A percentile compares a stretch with the other conserved stretches of the same genome.
phyloP scores from a whole-genome alignment of 2,888 invertebrate genomes.

The Onthophagus sagittarius region DNA sequence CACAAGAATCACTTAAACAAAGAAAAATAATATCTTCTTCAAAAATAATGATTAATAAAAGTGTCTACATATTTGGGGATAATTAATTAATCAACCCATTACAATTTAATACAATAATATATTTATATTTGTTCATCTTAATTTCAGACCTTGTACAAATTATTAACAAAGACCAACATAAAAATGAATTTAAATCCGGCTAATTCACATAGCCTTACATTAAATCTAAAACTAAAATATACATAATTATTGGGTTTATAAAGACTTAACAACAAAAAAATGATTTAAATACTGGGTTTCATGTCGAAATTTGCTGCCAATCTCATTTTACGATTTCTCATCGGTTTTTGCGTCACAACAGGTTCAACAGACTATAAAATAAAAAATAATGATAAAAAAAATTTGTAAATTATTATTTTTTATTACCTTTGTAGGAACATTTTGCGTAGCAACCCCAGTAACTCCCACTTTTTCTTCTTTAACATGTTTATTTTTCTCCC shows the following conservation, averaged over 20 bases:
- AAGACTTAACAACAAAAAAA: background rate
- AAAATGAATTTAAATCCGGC: background rate
- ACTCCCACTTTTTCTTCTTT: background rate
- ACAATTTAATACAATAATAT: background rate
- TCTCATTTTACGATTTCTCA: constrained; percentile 36
- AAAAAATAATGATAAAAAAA: background rate
- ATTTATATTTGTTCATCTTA: background rate
- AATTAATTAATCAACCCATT: no score
- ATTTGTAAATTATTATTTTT: no score
- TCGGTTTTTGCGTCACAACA: constrained; percentile 24
- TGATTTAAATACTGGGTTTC: constrained; percentile 4
- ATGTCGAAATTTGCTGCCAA: constrained; percentile 42
- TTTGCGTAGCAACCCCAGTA: background rate
- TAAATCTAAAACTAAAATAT: background rate
- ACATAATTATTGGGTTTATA: background rate
- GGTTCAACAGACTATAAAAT: background rate
- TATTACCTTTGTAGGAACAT: constrained; percentile 15
- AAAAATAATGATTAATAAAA: no score
- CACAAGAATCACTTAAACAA: no score
- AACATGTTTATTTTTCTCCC: background rate
- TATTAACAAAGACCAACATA: background rate
- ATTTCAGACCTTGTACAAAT: background rate
- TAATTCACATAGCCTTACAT: background rate
- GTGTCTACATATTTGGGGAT: no score
- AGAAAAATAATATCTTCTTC: no score